Evolutionary conservation across 2,888 invertebrate species (phyloP), one percentile per base, ranked within the genome.

Genomic region (Coelinius sp.): DNA sequence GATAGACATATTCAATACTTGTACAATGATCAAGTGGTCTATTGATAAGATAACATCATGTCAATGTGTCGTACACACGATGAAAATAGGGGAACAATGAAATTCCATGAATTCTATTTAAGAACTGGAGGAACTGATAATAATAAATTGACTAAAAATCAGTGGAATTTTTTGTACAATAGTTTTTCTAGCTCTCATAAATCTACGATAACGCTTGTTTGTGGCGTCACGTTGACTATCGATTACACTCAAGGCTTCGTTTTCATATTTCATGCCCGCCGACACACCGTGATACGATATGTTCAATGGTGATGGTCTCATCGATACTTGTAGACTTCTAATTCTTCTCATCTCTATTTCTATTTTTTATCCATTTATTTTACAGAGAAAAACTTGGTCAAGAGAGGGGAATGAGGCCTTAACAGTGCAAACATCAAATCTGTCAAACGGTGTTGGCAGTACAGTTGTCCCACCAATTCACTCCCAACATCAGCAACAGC

Each of bases 381-480:
- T 88, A 66, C 87, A 92, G 91, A 89, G 91, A 82, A 92, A 92
- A 88, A 90, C 91, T 84, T 91, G 91, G 89, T 91, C 91, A 82
- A 89, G 90, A 80, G 91, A 91, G 84, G 91, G 91, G 88, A 90
- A 91, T 91, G 91, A 91, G 88, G 89, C 88, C 83, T 83, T 88
- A 83, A 88, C 88, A 82, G 83, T 84, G 74, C 85, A 88, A 76
- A 83, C 86, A 76, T 82, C 83, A 77, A 84, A 84, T 75, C 77
- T 83, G 80, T 84, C 88, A 88, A 90, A 89, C 90, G 89, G 89
- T 88, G 90, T 89, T 86, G 88, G 88, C 83, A 87, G 81, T 84
- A 84, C 83, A 75, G 82, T 86, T 84, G 84, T 82, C 68, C 81
- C 84, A 73, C 88, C 86, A 76, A 85, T 84, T 76, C 86, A 83